A percentile compares a stretch with the other conserved stretches of the same genome.
These are phyloP conservation scores for Aphelenchoides bicaudatus DNA, from an alignment of 2,888 invertebrate genomes.

Conservation along the genomic window DNA sequence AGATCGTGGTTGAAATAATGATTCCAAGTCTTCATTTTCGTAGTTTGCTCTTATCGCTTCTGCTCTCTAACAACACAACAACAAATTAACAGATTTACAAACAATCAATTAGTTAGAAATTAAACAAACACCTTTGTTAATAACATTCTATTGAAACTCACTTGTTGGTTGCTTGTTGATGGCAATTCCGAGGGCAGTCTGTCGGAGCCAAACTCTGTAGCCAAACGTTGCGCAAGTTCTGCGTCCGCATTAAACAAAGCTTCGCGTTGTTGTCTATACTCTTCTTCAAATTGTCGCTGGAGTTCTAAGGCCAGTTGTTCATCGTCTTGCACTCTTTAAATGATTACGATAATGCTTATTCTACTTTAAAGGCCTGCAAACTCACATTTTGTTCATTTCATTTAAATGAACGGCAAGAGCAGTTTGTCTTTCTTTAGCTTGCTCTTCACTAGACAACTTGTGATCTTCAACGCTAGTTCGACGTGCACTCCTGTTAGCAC, in stretches of 20 bases:
- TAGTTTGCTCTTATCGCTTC: no score
- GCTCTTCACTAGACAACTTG: constrained; percentile 30
- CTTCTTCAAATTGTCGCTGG: constrained; percentile 33
- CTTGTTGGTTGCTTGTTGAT: constrained; percentile 3
- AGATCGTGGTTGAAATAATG: no score
- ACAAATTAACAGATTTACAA: no score
- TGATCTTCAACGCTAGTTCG: constrained; percentile 22
- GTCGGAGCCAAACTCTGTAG: neutral
- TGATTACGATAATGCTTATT: neutral
- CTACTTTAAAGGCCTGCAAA: neutral
- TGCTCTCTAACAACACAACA: no score
- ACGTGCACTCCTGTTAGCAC: constrained; percentile 30
- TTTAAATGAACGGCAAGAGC: constrained; percentile 27
- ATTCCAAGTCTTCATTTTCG: no score
- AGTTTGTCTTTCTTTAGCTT: constrained; percentile 20
- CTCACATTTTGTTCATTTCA: constrained; percentile 19
- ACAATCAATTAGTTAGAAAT: no score
- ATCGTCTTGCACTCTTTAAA: constrained; percentile 29
- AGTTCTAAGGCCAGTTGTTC: constrained; percentile 28
- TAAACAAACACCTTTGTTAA: no score
- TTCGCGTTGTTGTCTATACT: constrained; percentile 20
- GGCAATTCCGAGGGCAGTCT: neutral
- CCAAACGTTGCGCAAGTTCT: constrained; percentile 25
- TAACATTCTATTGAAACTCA: neutral
- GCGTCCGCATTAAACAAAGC: constrained; percentile 21